Conservation (phyloP, 2,888 invertebrate genomes). For the Spilarctia lutea region DNA sequence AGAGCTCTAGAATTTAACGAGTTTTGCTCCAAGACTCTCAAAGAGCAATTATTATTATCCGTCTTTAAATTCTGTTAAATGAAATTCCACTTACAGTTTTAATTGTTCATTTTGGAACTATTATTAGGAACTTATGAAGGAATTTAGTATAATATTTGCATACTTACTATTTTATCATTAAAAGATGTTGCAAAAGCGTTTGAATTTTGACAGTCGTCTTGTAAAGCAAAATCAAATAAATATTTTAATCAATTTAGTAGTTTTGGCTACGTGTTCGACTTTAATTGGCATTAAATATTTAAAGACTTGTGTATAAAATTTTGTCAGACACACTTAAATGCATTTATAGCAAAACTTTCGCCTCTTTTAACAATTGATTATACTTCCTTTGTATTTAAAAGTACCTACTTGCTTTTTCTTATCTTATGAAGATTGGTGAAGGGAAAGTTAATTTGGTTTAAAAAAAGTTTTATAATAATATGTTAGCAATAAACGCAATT, state of each 20-base stretch:
- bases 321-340: neutral
- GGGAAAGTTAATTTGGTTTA: neutral
- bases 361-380: neutral
- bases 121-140: slow-evolving; percentile 13
- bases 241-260: neutral
- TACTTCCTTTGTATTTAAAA: neutral
- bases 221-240: too few species aligned
- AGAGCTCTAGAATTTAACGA: slow-evolving; percentile 81
- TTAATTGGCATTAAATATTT: neutral
- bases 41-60: slow-evolving; percentile 71
- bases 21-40: slow-evolving; percentile 70
- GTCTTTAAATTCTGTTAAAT: slow-evolving; percentile 58
- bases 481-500: too few species aligned
- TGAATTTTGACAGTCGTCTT: neutral
- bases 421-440: neutral
- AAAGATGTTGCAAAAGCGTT: neutral
- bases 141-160: neutral
- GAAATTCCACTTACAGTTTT: slow-evolving; percentile 64
- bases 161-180: neutral
- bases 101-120: slow-evolving; percentile 58
- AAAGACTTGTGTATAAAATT: neutral
- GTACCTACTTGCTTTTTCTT: neutral
- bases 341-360: neutral
- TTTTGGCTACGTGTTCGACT: neutral
- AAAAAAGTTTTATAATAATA: too few species aligned